Percentiles rank a stretch among this genome's conserved stretches.
Evolutionary conservation across 2,113 vertebrate species (phyloP).

Genomic region (Phrynosoma blainvillii): DNA sequence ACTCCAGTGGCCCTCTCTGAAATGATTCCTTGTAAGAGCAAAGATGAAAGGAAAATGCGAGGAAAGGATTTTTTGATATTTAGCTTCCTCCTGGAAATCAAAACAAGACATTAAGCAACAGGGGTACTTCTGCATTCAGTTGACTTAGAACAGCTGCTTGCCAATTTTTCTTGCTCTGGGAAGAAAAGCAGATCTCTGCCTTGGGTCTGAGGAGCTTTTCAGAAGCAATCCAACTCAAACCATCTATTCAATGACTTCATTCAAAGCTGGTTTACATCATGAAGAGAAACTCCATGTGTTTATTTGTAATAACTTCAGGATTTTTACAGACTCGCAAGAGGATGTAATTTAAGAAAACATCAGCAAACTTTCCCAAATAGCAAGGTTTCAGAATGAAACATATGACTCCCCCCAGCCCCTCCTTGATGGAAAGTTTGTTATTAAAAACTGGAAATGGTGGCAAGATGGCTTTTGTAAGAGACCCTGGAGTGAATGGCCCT

Average conservation of each 20-base stretch:
- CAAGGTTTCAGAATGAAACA: constrained; percentile 57
- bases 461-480: constrained; percentile 35
- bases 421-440: constrained; percentile 61
- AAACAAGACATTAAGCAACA: constrained; percentile 74
- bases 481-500: constrained; percentile 43
- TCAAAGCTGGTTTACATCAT: constrained; percentile 81
- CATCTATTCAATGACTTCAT: constrained; percentile 80
- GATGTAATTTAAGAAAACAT: constrained; percentile 83
- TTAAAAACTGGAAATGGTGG: constrained; percentile 48
- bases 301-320: constrained; percentile 80
- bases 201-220: constrained; percentile 68
- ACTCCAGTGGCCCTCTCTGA: not conserved
- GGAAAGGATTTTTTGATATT: constrained; percentile 61
- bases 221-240: constrained; percentile 79
- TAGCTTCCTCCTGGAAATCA: constrained; percentile 76
- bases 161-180: constrained; percentile 56
- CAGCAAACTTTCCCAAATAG: constrained; percentile 74
- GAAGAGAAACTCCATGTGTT: constrained; percentile 79
- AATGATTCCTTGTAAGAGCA: not conserved
- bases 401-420: constrained; percentile 51
- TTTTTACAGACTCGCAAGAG: constrained; percentile 76
- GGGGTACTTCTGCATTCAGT: constrained; percentile 61
- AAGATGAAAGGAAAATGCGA: constrained; percentile 42
- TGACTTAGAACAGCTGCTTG: constrained; percentile 77
- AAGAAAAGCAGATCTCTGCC: constrained; percentile 67